A percentile compares a stretch with the other conserved stretches of the same genome.
Conservation (phyloP, 2,797 vertebrate genomes). For the Triplophysa bombifrons region DNA sequence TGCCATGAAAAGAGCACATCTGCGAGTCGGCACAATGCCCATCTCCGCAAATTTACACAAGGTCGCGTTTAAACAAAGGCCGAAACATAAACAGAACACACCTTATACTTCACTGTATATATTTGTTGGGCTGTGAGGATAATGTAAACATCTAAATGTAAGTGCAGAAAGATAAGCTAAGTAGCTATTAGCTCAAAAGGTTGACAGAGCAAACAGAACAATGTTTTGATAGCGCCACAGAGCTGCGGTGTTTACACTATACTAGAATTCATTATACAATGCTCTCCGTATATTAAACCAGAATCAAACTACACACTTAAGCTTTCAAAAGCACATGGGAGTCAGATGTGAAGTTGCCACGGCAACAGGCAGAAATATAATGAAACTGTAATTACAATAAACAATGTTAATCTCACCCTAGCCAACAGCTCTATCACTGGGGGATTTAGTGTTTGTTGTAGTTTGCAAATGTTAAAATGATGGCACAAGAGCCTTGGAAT, state of each 20-base stretch:
- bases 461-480: neutral
- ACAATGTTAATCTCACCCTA: slow-evolving; percentile 9
- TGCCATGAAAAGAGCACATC: slow-evolving; percentile 42
- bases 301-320: neutral
- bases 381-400: slow-evolving; percentile 22
- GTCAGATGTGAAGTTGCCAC: slow-evolving; percentile 15
- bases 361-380: slow-evolving; percentile 7
- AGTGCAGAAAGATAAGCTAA: neutral
- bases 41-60: slow-evolving; percentile 22
- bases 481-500: neutral
- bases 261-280: neutral
- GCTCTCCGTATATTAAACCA: neutral
- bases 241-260: neutral
- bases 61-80: neutral
- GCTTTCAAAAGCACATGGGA: neutral
- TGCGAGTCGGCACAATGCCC: slow-evolving; percentile 37
- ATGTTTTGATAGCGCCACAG: neutral
- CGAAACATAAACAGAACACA: neutral
- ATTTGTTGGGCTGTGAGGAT: neutral
- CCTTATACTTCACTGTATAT: neutral
- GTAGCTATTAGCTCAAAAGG: neutral
- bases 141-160: neutral
- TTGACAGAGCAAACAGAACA: slow-evolving; percentile 4
- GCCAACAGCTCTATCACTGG: neutral
- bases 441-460: neutral